A percentile compares a stretch with the other conserved stretches of the same genome.
phyloP scores from a whole-genome alignment of 1,140 invertebrate genomes.

The Cheumatopsyche charites region DNA sequence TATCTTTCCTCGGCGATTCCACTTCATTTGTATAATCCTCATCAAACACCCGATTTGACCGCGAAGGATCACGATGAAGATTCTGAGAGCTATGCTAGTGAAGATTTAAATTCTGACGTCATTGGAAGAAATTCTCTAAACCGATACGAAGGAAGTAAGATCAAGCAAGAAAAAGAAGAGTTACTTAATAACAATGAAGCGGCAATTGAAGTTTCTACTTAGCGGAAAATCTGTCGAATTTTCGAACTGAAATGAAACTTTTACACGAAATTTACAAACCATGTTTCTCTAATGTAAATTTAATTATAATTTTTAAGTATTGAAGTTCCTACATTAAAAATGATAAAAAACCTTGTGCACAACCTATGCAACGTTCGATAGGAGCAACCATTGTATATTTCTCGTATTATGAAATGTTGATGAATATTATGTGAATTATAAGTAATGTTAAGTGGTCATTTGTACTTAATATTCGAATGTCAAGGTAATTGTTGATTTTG shows the following conservation, averaged over 20 bases:
- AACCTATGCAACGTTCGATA: neutral
- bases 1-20: conserved; percentile 55
- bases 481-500: conserved; percentile 23
- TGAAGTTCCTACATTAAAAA: conserved; percentile 46
- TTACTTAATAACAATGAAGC: conserved; percentile 48
- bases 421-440: neutral
- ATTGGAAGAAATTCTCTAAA: conserved; percentile 38
- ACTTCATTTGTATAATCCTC: conserved; percentile 51
- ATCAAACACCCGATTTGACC: conserved; percentile 49
- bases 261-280: neutral
- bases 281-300: conserved; percentile 16
- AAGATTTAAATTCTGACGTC: conserved; percentile 44
- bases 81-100: conserved; percentile 47
- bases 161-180: conserved; percentile 48
- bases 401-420: too few species aligned
- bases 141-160: conserved; percentile 42
- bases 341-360: conserved; percentile 2
- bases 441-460: conserved; percentile 24
- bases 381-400: neutral
- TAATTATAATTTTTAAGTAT: conserved; percentile 42
- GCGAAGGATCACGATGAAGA: conserved; percentile 47
- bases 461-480: conserved; percentile 27
- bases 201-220: conserved; percentile 46
- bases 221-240: conserved; percentile 26
- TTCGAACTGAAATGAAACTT: neutral